These are phyloP conservation scores for Hypanus sabinus DNA, from an alignment of 2,113 vertebrate genomes.

Conservation along the genomic window DNA sequence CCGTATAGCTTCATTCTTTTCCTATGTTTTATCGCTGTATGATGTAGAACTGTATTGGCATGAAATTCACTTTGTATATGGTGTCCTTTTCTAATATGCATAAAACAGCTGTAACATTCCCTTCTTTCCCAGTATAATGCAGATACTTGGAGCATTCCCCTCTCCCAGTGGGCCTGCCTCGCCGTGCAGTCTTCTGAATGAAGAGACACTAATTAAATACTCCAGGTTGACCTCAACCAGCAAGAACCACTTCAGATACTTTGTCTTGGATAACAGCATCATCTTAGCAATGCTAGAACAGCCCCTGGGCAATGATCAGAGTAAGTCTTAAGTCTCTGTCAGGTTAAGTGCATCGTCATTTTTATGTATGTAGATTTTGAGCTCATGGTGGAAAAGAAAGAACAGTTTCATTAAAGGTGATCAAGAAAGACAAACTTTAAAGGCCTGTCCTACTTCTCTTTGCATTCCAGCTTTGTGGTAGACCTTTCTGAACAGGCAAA, in stretches of 20 bases:
- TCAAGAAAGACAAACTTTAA: neutral
- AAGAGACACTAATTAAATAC: slow-evolving; percentile 83
- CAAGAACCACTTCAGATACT: slow-evolving; percentile 86
- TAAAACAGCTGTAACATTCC: neutral
- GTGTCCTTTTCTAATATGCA: neutral
- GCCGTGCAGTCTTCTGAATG: slow-evolving; percentile 89
- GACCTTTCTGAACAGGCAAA: neutral
- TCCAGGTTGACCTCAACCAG: slow-evolving; percentile 80
- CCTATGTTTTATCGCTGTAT: neutral
- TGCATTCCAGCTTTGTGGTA: neutral
- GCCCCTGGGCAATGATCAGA: slow-evolving; percentile 90
- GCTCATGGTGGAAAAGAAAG: neutral
- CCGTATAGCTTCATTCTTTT: no score
- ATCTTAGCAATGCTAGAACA: slow-evolving; percentile 93
- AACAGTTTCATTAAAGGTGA: neutral
- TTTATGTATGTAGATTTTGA: neutral
- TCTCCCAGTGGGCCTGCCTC: slow-evolving; percentile 89
- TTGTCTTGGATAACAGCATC: slow-evolving; percentile 88
- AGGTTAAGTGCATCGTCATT: neutral
- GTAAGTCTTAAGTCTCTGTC: slow-evolving; percentile 58
- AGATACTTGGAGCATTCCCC: slow-evolving; percentile 87
- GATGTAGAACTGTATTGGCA: slow-evolving; percentile 9
- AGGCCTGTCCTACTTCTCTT: neutral
- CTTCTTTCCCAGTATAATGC: slow-evolving; percentile 77
- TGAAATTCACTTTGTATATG: neutral